Base-by-base conservation (phyloP, 2,113 vertebrate species). In the Sylvilagus bachmani region DNA sequence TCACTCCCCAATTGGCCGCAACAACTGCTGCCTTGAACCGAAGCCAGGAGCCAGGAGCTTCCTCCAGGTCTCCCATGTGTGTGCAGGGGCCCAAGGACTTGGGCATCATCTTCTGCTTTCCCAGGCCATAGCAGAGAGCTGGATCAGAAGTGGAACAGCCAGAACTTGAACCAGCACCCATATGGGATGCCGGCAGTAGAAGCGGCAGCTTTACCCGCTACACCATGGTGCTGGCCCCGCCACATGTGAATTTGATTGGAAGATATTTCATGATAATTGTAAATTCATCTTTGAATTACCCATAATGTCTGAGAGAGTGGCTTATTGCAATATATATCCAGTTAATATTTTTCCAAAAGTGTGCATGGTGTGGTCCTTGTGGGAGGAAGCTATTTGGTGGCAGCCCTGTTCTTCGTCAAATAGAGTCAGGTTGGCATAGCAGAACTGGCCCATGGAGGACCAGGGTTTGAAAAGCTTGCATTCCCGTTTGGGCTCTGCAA, bases 211-310 rank as follows among this genome's bases (percentile, higher is more conserved):
- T 58, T 58, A 58, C 5, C 55, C 55, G 19, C 55, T 58, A 58
- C 4, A 17, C 55, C 19, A 58, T 17, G 5, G 55, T 17, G 55
- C 55, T 58, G 55, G 55, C 13, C 55, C 55, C 10, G 38, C 24
- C 10, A 27, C 1, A 83, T 93, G 92, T 88, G 51, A 84, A 70
- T 94, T 89, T 91, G n/a, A 75, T 53, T 81, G 17, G 51, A 79
- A 55, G 31, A 79, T 85, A 17, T 36, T 86, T 75, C 74, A 92
- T 55, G 29, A 58, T 83, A 81, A 61, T 49, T 71, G 21, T 55
- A 90, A 82, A 85, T 90, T 79, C 22, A 87, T 73, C 66, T 92
- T 81, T 80, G 11, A 89, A 92, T 93, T 77, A 69, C 51, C 64
- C 64, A 10, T 51, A 55, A 29, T 71, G 17, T 11, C 55, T 89